Percentiles rank a stretch among this genome's conserved stretches.
These are phyloP conservation scores for Tragulus kanchil DNA, from an alignment of 2,113 vertebrate species.

Conservation along the genomic window DNA sequence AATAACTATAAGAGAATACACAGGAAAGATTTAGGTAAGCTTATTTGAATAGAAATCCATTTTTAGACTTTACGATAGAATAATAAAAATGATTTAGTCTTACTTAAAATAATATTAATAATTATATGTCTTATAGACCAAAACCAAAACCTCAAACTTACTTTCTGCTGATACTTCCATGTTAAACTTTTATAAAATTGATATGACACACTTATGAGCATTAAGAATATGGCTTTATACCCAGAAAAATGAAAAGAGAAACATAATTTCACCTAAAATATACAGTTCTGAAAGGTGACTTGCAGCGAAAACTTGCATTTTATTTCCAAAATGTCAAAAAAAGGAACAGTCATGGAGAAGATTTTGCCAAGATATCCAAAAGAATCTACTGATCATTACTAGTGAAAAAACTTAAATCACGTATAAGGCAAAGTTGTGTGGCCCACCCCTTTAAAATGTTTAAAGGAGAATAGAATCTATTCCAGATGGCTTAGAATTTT, in stretches of 20 bases:
- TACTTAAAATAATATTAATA: not conserved
- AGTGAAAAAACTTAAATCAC: not conserved
- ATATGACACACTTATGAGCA: not conserved
- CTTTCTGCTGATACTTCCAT: not conserved
- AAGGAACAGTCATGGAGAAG: not conserved
- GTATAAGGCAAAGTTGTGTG: not conserved
- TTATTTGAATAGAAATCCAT: not conserved
- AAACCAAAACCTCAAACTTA: not conserved
- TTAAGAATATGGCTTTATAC: not conserved
- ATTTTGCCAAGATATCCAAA: not conserved
- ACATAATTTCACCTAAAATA: not conserved
- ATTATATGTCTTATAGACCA: not conserved
- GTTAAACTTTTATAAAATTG: not conserved
- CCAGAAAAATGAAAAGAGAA: not conserved
- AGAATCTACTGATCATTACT: not conserved
- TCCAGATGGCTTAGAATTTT: constrained; percentile 11
- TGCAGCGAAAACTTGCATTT: not conserved
- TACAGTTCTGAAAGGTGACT: not conserved
- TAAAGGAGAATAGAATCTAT: not conserved
- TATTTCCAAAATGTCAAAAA: not conserved
- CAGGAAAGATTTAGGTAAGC: not conserved
- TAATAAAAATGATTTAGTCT: not conserved
- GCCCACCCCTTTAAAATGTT: not conserved
- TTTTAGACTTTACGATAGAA: not conserved
- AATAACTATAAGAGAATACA: not conserved